phyloP scores from a whole-genome alignment of 2,888 invertebrate species.

The Gandaritis pyraliata region DNA sequence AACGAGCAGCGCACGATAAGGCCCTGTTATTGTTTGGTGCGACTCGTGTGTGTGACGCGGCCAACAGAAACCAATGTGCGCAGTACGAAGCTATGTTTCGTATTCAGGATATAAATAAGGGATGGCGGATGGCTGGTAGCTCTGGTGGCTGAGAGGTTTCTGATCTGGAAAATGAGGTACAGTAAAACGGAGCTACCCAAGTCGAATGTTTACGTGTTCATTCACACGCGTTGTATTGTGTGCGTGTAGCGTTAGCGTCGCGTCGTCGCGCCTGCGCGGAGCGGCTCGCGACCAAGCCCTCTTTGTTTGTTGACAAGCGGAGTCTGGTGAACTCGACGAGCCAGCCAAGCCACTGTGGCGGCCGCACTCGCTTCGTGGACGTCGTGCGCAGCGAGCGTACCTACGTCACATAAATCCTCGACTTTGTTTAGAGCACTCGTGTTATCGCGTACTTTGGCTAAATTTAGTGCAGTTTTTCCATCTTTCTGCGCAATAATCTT shows the following conservation, averaged over 20 bases:
- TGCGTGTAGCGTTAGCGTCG: slow-evolving; percentile 68
- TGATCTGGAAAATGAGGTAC: slow-evolving; percentile 31
- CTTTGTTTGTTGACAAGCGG: slow-evolving; percentile 83
- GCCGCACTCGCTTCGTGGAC: slow-evolving; percentile 57
- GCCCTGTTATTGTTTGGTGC: slow-evolving; percentile 44
- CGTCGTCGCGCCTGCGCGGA: slow-evolving; percentile 71
- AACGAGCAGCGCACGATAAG: slow-evolving; percentile 38
- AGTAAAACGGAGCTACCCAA: slow-evolving; percentile 38
- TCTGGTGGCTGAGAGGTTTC: slow-evolving; percentile 12
- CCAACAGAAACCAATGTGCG: slow-evolving; percentile 20
- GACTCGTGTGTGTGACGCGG: slow-evolving; percentile 17
- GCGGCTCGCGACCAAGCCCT: slow-evolving; percentile 67
- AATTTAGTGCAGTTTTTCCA: slow-evolving; percentile 69
- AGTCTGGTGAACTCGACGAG: slow-evolving; percentile 58
- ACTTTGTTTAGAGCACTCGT: slow-evolving; percentile 59
- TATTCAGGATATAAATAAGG: slow-evolving; percentile 5
- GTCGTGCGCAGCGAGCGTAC: slow-evolving; percentile 62
- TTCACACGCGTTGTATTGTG: slow-evolving; percentile 68
- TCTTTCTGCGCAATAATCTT: slow-evolving; percentile 62
- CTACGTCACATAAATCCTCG: slow-evolving; percentile 44
- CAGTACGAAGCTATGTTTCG: slow-evolving; percentile 18
- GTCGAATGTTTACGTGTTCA: slow-evolving; percentile 75
- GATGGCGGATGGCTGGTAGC: slow-evolving; percentile 9
- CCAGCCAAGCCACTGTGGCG: slow-evolving; percentile 48
- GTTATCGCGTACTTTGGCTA: slow-evolving; percentile 68